Conservation (phyloP, 2,888 invertebrate genomes). For the Parnassius apollo region DNA sequence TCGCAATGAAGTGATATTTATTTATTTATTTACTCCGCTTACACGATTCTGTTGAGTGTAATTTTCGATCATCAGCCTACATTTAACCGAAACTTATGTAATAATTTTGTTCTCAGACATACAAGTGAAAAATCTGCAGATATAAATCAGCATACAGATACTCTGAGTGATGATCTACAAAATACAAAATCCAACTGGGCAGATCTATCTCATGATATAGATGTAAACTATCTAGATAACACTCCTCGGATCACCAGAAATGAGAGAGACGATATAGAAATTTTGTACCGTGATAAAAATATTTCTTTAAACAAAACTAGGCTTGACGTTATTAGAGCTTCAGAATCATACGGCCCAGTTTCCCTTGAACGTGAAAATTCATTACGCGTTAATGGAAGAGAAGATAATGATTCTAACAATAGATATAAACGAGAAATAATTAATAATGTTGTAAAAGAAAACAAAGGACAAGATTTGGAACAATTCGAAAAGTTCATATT, state of each 20-base stretch:
- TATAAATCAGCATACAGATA: background rate
- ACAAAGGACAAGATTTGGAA: conserved; percentile 11
- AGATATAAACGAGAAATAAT: conserved; percentile 34
- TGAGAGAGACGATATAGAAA: conserved; percentile 54
- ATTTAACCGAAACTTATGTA: no score
- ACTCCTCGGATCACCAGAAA: conserved; percentile 44
- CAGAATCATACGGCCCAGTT: conserved; percentile 8
- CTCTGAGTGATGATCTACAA: conserved; percentile 16
- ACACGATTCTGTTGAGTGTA: no score
- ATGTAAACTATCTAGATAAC: conserved; percentile 58
- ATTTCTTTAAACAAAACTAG: conserved; percentile 46
- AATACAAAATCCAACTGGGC: conserved; percentile 42
- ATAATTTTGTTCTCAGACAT: conserved; percentile 3
- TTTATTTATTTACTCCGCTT: no score
- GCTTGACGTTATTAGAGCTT: conserved; percentile 9
- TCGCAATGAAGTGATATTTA: no score
- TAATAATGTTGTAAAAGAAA: conserved; percentile 23
- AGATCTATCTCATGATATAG: conserved; percentile 65
- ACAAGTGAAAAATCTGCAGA: background rate
- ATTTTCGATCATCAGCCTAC: no score
- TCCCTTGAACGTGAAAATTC: conserved; percentile 4
- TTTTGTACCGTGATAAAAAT: conserved; percentile 46
- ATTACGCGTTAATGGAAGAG: conserved; percentile 8
- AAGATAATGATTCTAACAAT: conserved; percentile 18
- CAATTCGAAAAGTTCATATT: conserved; percentile 21